A percentile compares a stretch with the other conserved stretches of the same genome.
Conservation (phyloP, 2,888 invertebrate species). For the Pseudoips prasinana region DNA sequence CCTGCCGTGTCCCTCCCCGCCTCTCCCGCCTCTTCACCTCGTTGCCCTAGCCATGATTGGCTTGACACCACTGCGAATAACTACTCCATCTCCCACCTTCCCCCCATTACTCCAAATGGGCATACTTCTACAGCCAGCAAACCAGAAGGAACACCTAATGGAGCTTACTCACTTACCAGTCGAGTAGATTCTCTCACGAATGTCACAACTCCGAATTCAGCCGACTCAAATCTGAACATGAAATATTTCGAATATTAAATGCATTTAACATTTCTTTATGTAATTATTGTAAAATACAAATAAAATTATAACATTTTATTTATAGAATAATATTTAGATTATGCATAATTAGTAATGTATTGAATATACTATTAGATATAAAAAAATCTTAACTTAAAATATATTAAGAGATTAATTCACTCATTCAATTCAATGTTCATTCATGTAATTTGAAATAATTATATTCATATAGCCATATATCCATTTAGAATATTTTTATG, state of each 20-base stretch:
- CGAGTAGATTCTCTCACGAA: slow-evolving; percentile 20
- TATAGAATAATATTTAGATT: no score
- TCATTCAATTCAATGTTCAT: not conserved
- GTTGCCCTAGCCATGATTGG: slow-evolving; percentile 26
- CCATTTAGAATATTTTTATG: no score
- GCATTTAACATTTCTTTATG: slow-evolving; percentile 26
- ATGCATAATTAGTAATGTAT: no score
- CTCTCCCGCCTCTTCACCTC: slow-evolving; percentile 56
- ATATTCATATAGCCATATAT: no score
- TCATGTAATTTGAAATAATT: not conserved
- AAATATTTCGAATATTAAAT: slow-evolving; percentile 30
- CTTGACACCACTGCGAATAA: slow-evolving; percentile 12
- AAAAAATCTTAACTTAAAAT: no score
- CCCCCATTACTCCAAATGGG: slow-evolving; percentile 15
- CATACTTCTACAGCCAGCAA: slow-evolving; percentile 1
- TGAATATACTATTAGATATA: no score
- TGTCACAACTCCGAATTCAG: slow-evolving; percentile 17
- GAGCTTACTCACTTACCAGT: slow-evolving; percentile 25
- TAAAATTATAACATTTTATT: slow-evolving; percentile 8
- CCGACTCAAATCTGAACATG: slow-evolving; percentile 16
- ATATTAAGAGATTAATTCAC: no score
- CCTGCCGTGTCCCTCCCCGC: slow-evolving; percentile 43
- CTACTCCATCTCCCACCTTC: slow-evolving; percentile 10
- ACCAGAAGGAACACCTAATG: slow-evolving; percentile 21
- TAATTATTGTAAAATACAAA: slow-evolving; percentile 15